Percentiles rank a stretch among this genome's conserved stretches.
phyloP scores from a whole-genome alignment of 2,797 vertebrate genomes.

The Anniella stebbinsi region DNA sequence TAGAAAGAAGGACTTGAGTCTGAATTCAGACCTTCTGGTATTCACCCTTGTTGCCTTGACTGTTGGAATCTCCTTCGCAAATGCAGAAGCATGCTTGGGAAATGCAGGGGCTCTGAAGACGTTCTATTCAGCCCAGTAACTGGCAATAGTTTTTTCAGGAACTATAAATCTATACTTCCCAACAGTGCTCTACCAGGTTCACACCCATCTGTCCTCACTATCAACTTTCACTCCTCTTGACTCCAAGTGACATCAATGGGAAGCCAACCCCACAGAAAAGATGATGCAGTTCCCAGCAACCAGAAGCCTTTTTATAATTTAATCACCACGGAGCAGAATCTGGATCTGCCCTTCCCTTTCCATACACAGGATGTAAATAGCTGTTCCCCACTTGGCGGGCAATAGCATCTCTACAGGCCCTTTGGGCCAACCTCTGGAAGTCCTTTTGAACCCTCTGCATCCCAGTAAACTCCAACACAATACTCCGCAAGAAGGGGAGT shows the following conservation, averaged over 20 bases:
- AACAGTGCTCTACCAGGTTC: background rate
- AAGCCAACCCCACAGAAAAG: background rate
- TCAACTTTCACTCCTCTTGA: background rate
- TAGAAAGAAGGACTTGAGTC: background rate
- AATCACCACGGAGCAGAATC: background rate
- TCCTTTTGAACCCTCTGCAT: background rate
- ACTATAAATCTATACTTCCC: background rate
- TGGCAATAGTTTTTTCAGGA: background rate
- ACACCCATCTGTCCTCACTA: background rate
- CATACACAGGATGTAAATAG: background rate
- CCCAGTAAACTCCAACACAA: background rate
- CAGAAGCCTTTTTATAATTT: background rate
- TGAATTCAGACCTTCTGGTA: background rate
- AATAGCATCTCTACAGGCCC: background rate
- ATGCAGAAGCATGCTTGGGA: background rate
- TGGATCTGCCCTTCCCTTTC: background rate
- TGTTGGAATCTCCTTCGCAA: background rate
- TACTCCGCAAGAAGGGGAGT: background rate
- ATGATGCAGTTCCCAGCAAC: background rate
- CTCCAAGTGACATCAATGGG: background rate
- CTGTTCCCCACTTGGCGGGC: background rate
- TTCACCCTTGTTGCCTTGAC: conserved; percentile 2
- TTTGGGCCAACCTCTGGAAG: background rate
- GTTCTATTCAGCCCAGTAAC: background rate
- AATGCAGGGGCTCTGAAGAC: background rate